Percentiles rank a stretch among this genome's conserved stretches.
These are phyloP conservation scores for Meteorus colon DNA, from an alignment of 2,888 invertebrate genomes.

Conservation along the genomic window DNA sequence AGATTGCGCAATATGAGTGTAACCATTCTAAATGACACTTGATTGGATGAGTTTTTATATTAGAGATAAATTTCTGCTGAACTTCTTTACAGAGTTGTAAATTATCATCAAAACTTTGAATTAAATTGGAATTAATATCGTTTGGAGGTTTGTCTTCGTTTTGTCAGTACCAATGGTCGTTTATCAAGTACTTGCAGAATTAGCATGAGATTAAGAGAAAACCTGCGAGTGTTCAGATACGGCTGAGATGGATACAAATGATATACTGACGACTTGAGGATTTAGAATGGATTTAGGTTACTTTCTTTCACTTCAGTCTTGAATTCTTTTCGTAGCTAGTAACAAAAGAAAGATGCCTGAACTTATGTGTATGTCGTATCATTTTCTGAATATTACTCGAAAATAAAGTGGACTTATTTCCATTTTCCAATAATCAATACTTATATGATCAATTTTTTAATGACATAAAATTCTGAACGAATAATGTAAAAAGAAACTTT, in stretches of 20 bases:
- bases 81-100: no score
- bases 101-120: no score
- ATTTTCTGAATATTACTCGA: background rate
- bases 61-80: no score
- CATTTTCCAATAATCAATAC: no score
- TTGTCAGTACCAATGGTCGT: slow-evolving; percentile 59
- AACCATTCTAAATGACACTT: no score
- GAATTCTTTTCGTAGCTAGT: slow-evolving; percentile 36
- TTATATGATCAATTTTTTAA: no score
- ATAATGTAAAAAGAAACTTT: background rate
- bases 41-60: no score
- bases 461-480: no score
- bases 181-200: slow-evolving; percentile 56
- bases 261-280: slow-evolving; percentile 53
- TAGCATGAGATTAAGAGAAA: slow-evolving; percentile 57
- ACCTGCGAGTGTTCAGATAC: slow-evolving; percentile 27
- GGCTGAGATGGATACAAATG: slow-evolving; percentile 56
- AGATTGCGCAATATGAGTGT: no score
- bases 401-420: no score
- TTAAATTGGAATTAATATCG: background rate
- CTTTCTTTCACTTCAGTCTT: slow-evolving; percentile 55
- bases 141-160: slow-evolving; percentile 5
- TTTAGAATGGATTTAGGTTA: slow-evolving; percentile 60
- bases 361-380: background rate
- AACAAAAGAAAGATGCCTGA: background rate